Percentiles rank a stretch among this genome's conserved stretches.
Conservation (phyloP, 2,797 vertebrate species). For the Pelodytes ibericus region DNA sequence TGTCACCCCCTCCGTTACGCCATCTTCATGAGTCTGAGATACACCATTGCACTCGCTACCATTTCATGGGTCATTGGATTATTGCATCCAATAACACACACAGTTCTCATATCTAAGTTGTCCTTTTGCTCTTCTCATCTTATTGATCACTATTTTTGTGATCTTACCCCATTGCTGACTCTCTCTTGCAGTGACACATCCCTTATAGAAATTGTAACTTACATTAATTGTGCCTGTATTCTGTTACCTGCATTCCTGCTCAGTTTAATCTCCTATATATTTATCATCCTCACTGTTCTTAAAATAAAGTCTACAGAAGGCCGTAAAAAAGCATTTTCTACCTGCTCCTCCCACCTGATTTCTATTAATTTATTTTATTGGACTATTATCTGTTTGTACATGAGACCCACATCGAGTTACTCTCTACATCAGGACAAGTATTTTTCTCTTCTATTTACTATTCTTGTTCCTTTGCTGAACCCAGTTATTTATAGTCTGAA, state of each 20-base stretch:
- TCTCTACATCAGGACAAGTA: slow-evolving; percentile 61
- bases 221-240: slow-evolving; percentile 13
- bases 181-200: slow-evolving; percentile 40
- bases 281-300: slow-evolving; percentile 58
- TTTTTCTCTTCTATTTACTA: slow-evolving; percentile 50
- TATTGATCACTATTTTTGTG: slow-evolving; percentile 62
- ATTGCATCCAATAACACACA: slow-evolving; percentile 57
- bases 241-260: slow-evolving; percentile 46
- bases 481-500: too few species aligned
- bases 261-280: slow-evolving; percentile 60
- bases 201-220: slow-evolving; percentile 16
- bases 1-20: slow-evolving; percentile 27
- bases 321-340: slow-evolving; percentile 60
- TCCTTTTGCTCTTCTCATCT: slow-evolving; percentile 54
- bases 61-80: slow-evolving; percentile 59
- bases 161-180: slow-evolving; percentile 58
- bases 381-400: slow-evolving; percentile 63
- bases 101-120: slow-evolving; percentile 47
- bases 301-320: slow-evolving; percentile 52
- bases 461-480: too few species aligned
- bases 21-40: slow-evolving; percentile 57
- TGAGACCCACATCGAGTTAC: slow-evolving; percentile 57
- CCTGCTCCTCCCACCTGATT: too few species aligned
- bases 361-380: too few species aligned
- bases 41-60: slow-evolving; percentile 43